Conservation (phyloP, 2,113 vertebrate genomes). For the Eclectus roratus region DNA sequence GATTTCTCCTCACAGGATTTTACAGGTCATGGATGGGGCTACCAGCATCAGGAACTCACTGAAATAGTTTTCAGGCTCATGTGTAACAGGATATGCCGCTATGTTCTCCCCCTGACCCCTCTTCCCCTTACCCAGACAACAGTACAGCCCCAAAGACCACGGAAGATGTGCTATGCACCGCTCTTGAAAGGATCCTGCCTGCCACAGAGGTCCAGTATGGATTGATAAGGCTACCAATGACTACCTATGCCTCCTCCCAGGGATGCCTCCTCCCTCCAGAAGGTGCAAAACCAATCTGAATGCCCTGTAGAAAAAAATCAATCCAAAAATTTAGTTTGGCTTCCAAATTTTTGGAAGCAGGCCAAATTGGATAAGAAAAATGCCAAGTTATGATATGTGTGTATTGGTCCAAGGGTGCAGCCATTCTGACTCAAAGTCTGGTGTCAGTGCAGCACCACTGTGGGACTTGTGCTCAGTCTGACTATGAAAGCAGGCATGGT, state of each 20-base stretch:
- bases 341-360: not conserved
- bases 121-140: not conserved
- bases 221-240: not conserved
- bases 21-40: not conserved
- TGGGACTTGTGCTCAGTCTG: not conserved
- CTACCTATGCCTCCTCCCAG: accelerated
- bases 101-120: not conserved
- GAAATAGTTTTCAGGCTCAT: not conserved
- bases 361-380: not conserved
- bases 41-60: not conserved
- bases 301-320: not conserved
- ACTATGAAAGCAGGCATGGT: accelerated
- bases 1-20: not conserved
- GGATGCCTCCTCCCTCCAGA: not conserved
- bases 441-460: accelerated
- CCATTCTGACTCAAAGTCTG: not conserved
- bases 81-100: not conserved
- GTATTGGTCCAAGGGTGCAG: not conserved
- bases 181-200: not conserved
- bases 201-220: not conserved
- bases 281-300: not conserved
- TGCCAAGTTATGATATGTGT: accelerated
- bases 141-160: not conserved
- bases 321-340: not conserved
- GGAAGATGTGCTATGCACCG: accelerated